A percentile compares a stretch with the other conserved stretches of the same genome.
phyloP scores from a whole-genome alignment of 1,140 invertebrate genomes.

The Drosophila bocki region DNA sequence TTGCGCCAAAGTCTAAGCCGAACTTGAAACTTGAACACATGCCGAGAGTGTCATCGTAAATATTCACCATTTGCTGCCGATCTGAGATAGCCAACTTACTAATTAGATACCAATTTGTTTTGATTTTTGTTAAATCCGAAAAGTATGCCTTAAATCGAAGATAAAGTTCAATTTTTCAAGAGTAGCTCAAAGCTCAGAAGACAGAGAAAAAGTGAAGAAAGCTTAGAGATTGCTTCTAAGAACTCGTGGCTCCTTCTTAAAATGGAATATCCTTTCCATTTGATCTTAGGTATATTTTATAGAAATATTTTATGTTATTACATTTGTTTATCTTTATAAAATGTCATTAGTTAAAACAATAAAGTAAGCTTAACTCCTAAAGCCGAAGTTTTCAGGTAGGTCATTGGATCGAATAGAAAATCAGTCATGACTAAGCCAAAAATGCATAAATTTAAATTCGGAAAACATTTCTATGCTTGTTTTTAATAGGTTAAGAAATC shows the following conservation, averaged over 20 bases:
- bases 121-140: neutral
- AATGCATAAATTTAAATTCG: neutral
- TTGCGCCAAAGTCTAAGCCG: constrained; percentile 6
- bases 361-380: neutral
- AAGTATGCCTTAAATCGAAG: neutral
- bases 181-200: neutral
- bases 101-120: constrained; percentile 15
- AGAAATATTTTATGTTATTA: neutral
- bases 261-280: neutral
- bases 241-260: neutral
- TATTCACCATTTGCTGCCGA: constrained; percentile 26
- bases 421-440: neutral
- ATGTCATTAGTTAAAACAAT: neutral
- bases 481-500: neutral
- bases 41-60: constrained; percentile 45
- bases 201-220: neutral
- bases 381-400: neutral
- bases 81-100: constrained; percentile 11
- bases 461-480: neutral
- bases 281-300: neutral
- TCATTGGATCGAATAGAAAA: no score
- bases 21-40: constrained; percentile 37
- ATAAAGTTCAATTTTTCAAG: neutral
- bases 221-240: neutral
- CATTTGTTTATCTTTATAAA: neutral